Conservation (phyloP, 2,113 vertebrate genomes). For the Brachyhypopomus occidentalis region DNA sequence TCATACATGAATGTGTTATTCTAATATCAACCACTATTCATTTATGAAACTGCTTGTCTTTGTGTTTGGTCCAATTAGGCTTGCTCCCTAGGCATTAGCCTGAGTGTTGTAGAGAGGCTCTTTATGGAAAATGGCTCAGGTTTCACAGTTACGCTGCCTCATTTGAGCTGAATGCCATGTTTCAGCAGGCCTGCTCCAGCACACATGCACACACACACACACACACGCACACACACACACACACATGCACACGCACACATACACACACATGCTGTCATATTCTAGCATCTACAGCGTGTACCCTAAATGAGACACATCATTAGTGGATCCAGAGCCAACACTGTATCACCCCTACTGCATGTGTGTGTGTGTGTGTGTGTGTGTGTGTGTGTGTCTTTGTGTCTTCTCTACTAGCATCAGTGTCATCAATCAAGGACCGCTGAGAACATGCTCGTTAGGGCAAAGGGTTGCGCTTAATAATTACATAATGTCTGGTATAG, state of each 20-base stretch:
- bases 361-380: slow-evolving; percentile 20
- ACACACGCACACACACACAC: slow-evolving; percentile 42
- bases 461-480: not conserved
- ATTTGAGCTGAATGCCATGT: slow-evolving; percentile 53
- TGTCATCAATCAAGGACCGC: slow-evolving; percentile 8
- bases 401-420: not conserved
- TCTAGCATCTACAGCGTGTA: slow-evolving; percentile 45
- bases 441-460: slow-evolving; percentile 10
- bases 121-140: slow-evolving; percentile 56
- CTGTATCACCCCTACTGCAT: slow-evolving; percentile 25
- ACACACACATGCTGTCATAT: slow-evolving; percentile 37
- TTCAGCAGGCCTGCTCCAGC: slow-evolving; percentile 38
- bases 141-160: slow-evolving; percentile 51
- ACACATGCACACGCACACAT: slow-evolving; percentile 26
- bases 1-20: slow-evolving; percentile 37
- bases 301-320: slow-evolving; percentile 58
- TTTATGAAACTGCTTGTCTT: slow-evolving; percentile 49
- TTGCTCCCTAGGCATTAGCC: slow-evolving; percentile 45
- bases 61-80: slow-evolving; percentile 54
- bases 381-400: not conserved
- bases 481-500: not conserved
- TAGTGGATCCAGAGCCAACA: slow-evolving; percentile 46
- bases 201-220: slow-evolving; percentile 29
- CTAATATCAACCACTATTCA: slow-evolving; percentile 45
- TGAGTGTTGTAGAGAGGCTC: slow-evolving; percentile 45